These are phyloP conservation scores for Drosophila sp. DNA, from an alignment of 1,140 invertebrate genomes.

Conservation along the genomic window DNA sequence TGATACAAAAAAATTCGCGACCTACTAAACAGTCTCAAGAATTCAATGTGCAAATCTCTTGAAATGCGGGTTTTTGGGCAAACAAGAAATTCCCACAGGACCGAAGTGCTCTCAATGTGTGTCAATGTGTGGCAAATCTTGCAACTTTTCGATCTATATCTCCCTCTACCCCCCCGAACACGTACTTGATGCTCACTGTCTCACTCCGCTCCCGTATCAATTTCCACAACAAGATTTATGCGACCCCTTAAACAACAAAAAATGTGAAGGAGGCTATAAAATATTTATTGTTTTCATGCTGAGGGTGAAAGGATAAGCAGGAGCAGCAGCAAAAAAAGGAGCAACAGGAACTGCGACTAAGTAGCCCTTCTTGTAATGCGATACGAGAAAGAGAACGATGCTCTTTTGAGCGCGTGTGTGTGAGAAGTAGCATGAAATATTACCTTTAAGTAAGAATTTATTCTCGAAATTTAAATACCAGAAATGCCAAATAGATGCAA, in stretches of 20 bases:
- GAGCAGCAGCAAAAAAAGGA: conserved; percentile 21
- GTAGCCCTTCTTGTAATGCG: conserved; percentile 48
- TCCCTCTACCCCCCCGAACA: conserved; percentile 28
- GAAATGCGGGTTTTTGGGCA: conserved; percentile 38
- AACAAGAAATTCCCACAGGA: conserved; percentile 47
- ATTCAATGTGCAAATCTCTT: conserved; percentile 55
- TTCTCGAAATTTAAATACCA: conserved; percentile 60
- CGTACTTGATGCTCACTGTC: neutral
- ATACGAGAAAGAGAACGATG: conserved; percentile 32
- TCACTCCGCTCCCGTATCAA: conserved; percentile 56
- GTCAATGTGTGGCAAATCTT: conserved; percentile 29
- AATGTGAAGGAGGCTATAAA: conserved; percentile 52
- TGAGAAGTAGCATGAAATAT: conserved; percentile 48
- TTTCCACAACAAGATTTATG: conserved; percentile 71
- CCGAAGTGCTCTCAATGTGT: conserved; percentile 16
- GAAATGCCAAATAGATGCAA: neutral
- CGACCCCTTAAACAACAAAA: conserved; percentile 40
- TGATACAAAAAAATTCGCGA: conserved; percentile 15
- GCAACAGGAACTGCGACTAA: conserved; percentile 51
- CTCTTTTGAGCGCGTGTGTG: neutral
- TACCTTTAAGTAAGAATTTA: conserved; percentile 66
- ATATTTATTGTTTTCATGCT: conserved; percentile 76
- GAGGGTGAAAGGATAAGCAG: conserved; percentile 17
- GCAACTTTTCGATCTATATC: conserved; percentile 39
- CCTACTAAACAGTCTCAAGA: conserved; percentile 34